Base-by-base conservation (phyloP, 2,888 invertebrate species). In the Hirtodrosophila confusa region DNA sequence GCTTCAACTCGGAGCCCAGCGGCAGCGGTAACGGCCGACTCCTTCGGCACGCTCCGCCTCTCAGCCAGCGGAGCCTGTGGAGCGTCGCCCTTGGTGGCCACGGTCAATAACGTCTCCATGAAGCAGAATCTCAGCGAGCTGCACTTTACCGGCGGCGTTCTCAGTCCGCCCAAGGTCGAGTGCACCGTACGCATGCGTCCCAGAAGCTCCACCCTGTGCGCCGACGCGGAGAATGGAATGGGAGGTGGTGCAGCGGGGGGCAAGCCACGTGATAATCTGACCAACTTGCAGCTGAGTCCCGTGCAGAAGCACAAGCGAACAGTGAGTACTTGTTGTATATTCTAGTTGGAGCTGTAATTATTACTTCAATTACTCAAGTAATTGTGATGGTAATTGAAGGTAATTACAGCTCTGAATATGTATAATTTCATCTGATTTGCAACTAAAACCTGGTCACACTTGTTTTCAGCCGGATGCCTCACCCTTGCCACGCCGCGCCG, bases 81-180 rank as follows among this genome's bases (percentile, higher is more conserved):
- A 69, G 27, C 80, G 78, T 1, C 71, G 74, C 56, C 74, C 0
- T 6, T 85, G 31, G 87, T 90, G 50, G 89, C 90, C 17, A 79
- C 83, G 3, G 82, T 89, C 7, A 84, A 79, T 9, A 74, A 88
- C 24, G 78, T 91, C 5, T 88, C 89, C 27, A 88, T 91, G 78
- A 90, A 90, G 68, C 91, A 91, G 75, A 90, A 89, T 69, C 88
- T 91, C 31, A 90, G 85, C 71, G 91, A 91, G 64, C 53, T 89
- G 61, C 90, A 90, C 40, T 90, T 86, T 49, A 89, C 84, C 44
- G 88, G 90, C 41, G 87, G 71, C 11, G 43, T 71, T 4, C 56
- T 75, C n/a, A 79, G 58, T 75, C 77, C 78, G 56, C 65, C 63
- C 53, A 86, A 65, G 10, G 78, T 74, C 3, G 91, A 91, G 41